These are phyloP conservation scores for Channa maculata DNA, from an alignment of 2,113 vertebrate species.

Conservation along the genomic window DNA sequence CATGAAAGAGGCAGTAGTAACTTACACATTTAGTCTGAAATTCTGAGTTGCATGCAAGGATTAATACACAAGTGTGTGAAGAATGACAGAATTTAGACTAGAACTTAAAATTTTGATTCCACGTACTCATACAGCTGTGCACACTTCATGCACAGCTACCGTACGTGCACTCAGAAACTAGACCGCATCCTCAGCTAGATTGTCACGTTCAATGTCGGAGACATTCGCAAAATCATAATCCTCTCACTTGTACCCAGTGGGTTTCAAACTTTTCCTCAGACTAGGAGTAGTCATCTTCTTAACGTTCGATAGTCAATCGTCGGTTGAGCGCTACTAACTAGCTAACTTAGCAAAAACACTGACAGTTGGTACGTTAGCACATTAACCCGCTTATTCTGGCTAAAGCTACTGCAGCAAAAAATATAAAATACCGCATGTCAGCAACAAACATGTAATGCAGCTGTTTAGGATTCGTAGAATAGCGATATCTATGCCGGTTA, in stretches of 20 bases:
- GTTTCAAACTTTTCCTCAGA: background rate
- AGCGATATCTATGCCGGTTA: background rate
- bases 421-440: background rate
- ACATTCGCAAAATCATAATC: background rate
- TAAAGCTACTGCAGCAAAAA: background rate
- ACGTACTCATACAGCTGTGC: background rate
- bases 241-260: background rate
- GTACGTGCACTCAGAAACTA: background rate
- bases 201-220: background rate
- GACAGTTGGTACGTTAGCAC: slow-evolving; percentile 50
- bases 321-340: slow-evolving; percentile 33
- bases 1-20: background rate
- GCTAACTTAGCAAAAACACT: slow-evolving; percentile 60
- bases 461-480: too few relatives aligned
- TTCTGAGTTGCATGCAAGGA: background rate
- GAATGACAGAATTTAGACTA: too few relatives aligned
- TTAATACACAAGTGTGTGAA: background rate
- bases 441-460: too few relatives aligned
- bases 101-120: background rate
- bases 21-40: too few relatives aligned
- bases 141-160: background rate
- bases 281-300: slow-evolving; percentile 5
- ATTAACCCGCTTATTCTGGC: slow-evolving; percentile 8
- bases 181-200: slow-evolving; percentile 3
- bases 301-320: slow-evolving; percentile 1